Evolutionary conservation across 2,113 vertebrate species (phyloP).

Genomic region (Halichoerus grypus): DNA sequence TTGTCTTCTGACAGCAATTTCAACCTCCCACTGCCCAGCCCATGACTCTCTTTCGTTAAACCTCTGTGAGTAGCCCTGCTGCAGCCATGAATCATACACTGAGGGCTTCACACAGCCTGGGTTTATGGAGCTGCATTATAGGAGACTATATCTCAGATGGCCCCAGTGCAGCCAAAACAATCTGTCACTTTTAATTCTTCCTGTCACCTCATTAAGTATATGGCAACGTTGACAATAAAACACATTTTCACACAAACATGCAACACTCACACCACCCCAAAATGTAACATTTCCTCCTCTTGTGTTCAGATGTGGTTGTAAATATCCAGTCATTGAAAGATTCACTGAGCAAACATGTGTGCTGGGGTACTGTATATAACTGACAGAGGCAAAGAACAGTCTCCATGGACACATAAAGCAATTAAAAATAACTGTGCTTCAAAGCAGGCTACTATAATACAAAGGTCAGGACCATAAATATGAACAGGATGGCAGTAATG

Average conservation of each 20-base stretch:
- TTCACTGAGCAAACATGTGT: conserved; percentile 86
- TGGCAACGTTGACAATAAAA: conserved; percentile 78
- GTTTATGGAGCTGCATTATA: conserved; percentile 85
- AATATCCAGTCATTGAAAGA: conserved; percentile 84
- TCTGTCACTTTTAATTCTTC: conserved; percentile 90
- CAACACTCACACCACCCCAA: conserved; percentile 32
- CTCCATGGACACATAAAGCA: conserved; percentile 86
- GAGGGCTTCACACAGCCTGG: conserved; percentile 80
- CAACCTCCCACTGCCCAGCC: neutral
- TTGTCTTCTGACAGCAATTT: neutral
- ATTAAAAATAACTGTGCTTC: conserved; percentile 87
- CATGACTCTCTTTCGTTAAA: conserved; percentile 41
- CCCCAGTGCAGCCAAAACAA: conserved; percentile 82
- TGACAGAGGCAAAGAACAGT: conserved; percentile 75
- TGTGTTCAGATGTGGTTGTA: conserved; percentile 75
- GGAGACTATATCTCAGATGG: conserved; percentile 83
- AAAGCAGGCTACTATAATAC: conserved; percentile 79
- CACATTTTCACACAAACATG: conserved; percentile 52
- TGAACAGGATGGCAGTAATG: conserved; percentile 76
- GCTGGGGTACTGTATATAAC: conserved; percentile 80
- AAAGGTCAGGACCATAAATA: conserved; percentile 87
- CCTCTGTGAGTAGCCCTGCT: conserved; percentile 54
- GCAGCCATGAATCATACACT: conserved; percentile 76
- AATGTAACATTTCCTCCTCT: conserved; percentile 67
- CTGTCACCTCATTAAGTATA: conserved; percentile 88